These are phyloP conservation scores for Condylura cristata DNA, from an alignment of 2,113 vertebrate species.

Conservation along the genomic window DNA sequence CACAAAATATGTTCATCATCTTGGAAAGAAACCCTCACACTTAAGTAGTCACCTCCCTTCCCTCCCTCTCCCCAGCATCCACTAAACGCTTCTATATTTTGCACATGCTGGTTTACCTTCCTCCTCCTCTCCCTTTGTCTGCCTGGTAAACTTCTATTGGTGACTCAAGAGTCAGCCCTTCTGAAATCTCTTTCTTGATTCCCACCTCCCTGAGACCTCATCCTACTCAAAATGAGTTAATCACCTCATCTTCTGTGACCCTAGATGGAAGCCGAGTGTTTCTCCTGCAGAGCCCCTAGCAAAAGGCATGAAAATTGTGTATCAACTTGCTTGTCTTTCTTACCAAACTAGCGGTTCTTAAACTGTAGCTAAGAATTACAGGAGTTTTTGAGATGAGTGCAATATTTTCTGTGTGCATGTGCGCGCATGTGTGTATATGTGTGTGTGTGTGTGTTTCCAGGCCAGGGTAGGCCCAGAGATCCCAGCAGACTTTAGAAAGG, in stretches of 20 bases:
- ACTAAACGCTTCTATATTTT: background rate
- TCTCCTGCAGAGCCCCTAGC: background rate
- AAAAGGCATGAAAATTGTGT: background rate
- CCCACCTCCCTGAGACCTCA: background rate
- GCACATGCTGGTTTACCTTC: background rate
- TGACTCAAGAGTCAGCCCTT: background rate
- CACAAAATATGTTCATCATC: background rate
- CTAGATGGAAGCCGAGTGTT: background rate
- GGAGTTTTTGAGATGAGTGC: background rate
- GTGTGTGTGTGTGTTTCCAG: background rate
- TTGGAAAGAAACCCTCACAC: fast-evolving
- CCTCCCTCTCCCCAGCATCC: background rate
- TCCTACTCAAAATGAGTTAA: background rate
- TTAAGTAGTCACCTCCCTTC: background rate
- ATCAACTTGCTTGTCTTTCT: background rate
- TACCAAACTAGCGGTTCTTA: background rate
- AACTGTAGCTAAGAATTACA: background rate
- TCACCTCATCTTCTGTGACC: background rate
- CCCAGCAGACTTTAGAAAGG: background rate
- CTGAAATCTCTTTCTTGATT: background rate
- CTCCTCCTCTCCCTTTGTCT: background rate
- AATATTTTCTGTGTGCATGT: too few relatives aligned
- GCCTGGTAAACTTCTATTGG: background rate
- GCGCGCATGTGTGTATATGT: background rate
- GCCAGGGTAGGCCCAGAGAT: background rate